Evolutionary conservation across 2,888 invertebrate species (phyloP).

Genomic region (Lacanobia oleracea): DNA sequence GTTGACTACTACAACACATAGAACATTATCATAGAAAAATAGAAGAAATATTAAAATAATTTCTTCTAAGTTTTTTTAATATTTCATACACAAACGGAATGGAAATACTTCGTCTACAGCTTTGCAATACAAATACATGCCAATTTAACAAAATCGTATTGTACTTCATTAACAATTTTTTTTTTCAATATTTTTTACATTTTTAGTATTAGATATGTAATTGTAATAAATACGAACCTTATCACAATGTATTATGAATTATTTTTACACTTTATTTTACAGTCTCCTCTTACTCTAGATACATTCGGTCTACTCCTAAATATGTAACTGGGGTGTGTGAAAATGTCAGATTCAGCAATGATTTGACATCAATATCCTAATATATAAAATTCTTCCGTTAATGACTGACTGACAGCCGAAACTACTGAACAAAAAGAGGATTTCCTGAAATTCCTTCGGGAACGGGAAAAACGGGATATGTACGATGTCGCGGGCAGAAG

Average conservation of each 20-base stretch:
- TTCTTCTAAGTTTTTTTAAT: background rate
- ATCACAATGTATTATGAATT: conserved; percentile 76
- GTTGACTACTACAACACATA: conserved; percentile 36
- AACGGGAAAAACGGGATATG: no score
- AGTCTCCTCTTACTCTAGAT: conserved; percentile 54
- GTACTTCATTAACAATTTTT: conserved; percentile 50
- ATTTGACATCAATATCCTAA: background rate
- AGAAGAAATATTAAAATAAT: conserved; percentile 8
- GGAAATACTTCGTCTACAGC: conserved; percentile 7
- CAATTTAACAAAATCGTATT: conserved; percentile 50
- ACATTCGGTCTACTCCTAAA: conserved; percentile 13
- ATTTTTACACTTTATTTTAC: conserved; percentile 56
- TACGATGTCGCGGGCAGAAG: no score
- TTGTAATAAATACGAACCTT: conserved; percentile 70
- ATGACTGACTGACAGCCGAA: no score
- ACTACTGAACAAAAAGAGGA: no score
- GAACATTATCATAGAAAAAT: conserved; percentile 8
- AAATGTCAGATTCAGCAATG: background rate
- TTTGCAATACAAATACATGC: conserved; percentile 17
- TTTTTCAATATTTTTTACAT: conserved; percentile 39
- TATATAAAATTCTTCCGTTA: no score
- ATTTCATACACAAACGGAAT: conserved; percentile 30
- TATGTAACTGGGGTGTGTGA: conserved; percentile 27
- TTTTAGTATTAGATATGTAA: conserved; percentile 71
- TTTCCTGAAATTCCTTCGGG: no score